Conservation (phyloP, 2,888 invertebrate genomes). For the Panopea generosa region DNA sequence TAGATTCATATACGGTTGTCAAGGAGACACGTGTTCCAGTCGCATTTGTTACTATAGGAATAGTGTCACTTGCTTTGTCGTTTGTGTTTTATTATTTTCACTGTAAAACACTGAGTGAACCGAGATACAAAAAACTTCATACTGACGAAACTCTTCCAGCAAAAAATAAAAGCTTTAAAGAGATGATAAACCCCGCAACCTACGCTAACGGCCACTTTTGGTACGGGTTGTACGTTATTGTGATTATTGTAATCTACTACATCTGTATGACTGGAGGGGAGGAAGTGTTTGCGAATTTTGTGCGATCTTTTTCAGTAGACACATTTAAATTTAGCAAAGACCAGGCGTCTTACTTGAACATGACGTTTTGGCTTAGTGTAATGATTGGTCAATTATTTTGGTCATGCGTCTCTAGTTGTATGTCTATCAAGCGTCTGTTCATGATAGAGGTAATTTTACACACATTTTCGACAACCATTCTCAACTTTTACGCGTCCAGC, state of each 20-base stretch:
- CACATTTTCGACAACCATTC: slow-evolving; percentile 11
- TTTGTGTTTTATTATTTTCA: slow-evolving; percentile 31
- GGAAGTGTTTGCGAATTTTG: slow-evolving; percentile 32
- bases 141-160: neutral
- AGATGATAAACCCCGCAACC: slow-evolving; percentile 40
- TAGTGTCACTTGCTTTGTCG: slow-evolving; percentile 5
- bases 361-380: slow-evolving; percentile 33
- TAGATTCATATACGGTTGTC: slow-evolving; percentile 11
- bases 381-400: slow-evolving; percentile 15
- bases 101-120: neutral
- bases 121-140: slow-evolving; percentile 21
- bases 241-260: slow-evolving; percentile 21
- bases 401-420: neutral
- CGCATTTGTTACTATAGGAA: slow-evolving; percentile 26
- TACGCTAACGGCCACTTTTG: slow-evolving; percentile 32
- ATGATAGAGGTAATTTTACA: slow-evolving; percentile 4
- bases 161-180: slow-evolving; percentile 13
- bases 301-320: slow-evolving; percentile 42
- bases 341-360: slow-evolving; percentile 37
- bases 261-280: slow-evolving; percentile 24
- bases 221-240: slow-evolving; percentile 27
- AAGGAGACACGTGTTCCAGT: slow-evolving; percentile 20
- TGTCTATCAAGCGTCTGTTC: slow-evolving; percentile 10
- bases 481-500: slow-evolving; percentile 19
- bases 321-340: slow-evolving; percentile 21